Evolutionary conservation across 2,113 vertebrate species (phyloP).

Genomic region (Chelonoidis abingdonii): DNA sequence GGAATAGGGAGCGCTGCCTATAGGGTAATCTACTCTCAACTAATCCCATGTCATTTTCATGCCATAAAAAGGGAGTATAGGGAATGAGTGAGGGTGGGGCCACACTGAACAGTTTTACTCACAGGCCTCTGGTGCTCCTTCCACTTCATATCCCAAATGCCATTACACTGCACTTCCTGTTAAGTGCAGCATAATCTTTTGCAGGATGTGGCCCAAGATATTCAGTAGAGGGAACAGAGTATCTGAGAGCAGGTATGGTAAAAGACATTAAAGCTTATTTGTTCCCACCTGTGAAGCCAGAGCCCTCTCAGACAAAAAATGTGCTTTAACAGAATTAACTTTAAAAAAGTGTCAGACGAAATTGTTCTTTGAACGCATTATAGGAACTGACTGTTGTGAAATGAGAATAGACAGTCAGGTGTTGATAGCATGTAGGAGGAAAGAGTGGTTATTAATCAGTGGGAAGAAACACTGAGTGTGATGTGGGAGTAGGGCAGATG

Average conservation of each 20-base stretch:
- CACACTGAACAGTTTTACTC: neutral
- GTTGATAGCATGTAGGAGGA: slow-evolving; percentile 58
- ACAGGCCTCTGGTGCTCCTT: neutral
- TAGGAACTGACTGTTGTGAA: neutral
- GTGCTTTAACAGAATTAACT: slow-evolving; percentile 49
- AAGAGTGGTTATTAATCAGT: slow-evolving; percentile 54
- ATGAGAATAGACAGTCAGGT: slow-evolving; percentile 60
- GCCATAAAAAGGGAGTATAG: neutral
- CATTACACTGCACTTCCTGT: neutral
- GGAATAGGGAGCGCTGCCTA: neutral
- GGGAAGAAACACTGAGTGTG: slow-evolving; percentile 51
- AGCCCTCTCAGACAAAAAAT: neutral
- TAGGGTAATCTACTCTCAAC: neutral
- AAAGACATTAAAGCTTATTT: slow-evolving; percentile 35
- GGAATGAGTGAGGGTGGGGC: neutral
- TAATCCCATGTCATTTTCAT: neutral
- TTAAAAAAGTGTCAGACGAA: slow-evolving; percentile 68
- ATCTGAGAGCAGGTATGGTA: slow-evolving; percentile 24
- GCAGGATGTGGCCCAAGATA: neutral
- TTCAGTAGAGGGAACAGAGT: neutral
- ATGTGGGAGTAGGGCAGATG: slow-evolving; percentile 65
- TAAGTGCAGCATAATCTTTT: neutral
- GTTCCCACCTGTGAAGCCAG: slow-evolving; percentile 1
- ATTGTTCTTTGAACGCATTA: slow-evolving; percentile 60
- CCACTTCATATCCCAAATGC: neutral